Conservation (phyloP, 2,888 invertebrate species). For the Phragmatobia fuliginosa region DNA sequence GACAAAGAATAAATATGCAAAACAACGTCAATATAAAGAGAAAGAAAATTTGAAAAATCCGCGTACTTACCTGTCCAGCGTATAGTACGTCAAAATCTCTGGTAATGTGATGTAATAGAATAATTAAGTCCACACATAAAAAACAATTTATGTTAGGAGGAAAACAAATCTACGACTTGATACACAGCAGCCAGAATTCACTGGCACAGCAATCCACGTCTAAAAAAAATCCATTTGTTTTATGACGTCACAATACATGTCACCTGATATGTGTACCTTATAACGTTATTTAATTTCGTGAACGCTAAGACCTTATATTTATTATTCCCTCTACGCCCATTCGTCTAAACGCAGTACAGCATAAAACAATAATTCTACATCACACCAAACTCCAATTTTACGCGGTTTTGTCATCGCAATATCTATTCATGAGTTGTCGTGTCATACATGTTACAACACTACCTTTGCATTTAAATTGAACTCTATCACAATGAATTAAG, state of each 20-base stretch:
- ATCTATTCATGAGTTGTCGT: slow-evolving; percentile 80
- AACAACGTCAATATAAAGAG: too few relatives aligned
- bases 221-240: background rate
- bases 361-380: slow-evolving; percentile 67
- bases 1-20: too few relatives aligned
- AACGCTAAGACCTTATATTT: background rate
- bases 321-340: slow-evolving; percentile 29
- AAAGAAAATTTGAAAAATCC: too few relatives aligned
- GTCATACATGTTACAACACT: slow-evolving; percentile 44
- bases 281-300: slow-evolving; percentile 3
- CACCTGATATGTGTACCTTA: background rate
- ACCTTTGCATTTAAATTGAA: slow-evolving; percentile 4
- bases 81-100: too few relatives aligned
- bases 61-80: too few relatives aligned
- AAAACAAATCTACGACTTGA: background rate
- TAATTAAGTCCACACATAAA: background rate
- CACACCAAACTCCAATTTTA: slow-evolving; percentile 71
- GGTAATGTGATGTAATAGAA: too few relatives aligned
- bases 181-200: background rate
- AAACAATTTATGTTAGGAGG: too few relatives aligned
- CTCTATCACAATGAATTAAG: slow-evolving; percentile 9
- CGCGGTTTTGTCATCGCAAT: slow-evolving; percentile 78
- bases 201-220: background rate
- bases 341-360: slow-evolving; percentile 43
- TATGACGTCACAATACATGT: background rate